Evolutionary conservation across 2,888 invertebrate species (phyloP).

Genomic region (Entomobrya proxima): DNA sequence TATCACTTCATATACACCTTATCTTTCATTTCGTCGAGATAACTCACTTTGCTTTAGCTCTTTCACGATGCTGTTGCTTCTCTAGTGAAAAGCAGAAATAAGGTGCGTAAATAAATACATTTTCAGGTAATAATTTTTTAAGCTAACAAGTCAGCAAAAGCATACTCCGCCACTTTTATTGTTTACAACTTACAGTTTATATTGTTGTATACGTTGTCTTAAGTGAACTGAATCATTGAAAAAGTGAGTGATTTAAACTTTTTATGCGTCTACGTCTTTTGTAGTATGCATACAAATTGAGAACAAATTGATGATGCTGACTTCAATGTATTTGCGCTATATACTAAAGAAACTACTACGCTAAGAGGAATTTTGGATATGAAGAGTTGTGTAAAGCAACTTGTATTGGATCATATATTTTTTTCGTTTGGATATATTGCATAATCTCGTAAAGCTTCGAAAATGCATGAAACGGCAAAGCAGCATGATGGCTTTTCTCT

Average conservation of each 20-base stretch:
- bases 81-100: neutral
- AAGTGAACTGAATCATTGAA: neutral
- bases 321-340: no score
- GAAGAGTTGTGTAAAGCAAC: no score
- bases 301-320: no score
- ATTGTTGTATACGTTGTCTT: neutral
- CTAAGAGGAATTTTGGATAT: no score
- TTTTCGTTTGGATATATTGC: no score
- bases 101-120: slow-evolving; percentile 17
- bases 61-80: neutral
- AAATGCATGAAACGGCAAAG: neutral
- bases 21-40: slow-evolving; percentile 17
- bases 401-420: no score
- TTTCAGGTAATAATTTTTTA: neutral
- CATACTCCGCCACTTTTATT: no score
- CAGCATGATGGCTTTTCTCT: neutral
- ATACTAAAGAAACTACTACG: no score
- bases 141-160: neutral
- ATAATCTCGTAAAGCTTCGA: no score
- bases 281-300: neutral
- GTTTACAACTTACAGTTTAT: neutral
- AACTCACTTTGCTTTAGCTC: neutral
- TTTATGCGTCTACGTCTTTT: neutral
- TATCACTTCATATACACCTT: slow-evolving; percentile 5
- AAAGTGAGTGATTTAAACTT: neutral